A percentile compares a stretch with the other conserved stretches of the same genome.
Evolutionary conservation across 1,140 invertebrate genomes (phyloP).

Genomic region (Tetragonula clypearis): DNA sequence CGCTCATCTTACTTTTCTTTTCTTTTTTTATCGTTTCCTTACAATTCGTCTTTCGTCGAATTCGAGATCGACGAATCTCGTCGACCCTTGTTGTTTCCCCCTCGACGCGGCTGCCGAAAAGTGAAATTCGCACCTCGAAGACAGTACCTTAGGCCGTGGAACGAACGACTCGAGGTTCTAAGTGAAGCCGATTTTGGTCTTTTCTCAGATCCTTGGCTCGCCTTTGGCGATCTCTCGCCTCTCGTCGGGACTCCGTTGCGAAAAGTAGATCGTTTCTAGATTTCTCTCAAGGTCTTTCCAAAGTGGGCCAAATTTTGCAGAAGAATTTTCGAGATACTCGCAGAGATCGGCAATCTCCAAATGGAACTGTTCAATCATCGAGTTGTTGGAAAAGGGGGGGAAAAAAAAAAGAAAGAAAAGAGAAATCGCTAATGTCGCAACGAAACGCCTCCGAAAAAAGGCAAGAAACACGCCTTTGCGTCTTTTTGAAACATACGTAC

Average conservation of each 20-base stretch:
- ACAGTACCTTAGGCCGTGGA: slow-evolving; percentile 62
- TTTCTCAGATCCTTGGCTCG: not conserved
- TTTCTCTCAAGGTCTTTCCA: no score
- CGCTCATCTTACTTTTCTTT: not conserved
- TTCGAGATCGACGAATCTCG: slow-evolving; percentile 2
- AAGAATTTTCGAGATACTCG: not conserved
- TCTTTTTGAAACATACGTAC: slow-evolving; percentile 13
- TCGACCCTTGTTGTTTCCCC: not conserved
- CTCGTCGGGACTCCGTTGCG: slow-evolving; percentile 24
- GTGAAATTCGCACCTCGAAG: slow-evolving; percentile 28
- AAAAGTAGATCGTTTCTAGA: not conserved
- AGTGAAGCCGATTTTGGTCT: slow-evolving; percentile 28
- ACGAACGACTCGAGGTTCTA: slow-evolving; percentile 48
- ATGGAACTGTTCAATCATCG: no score
- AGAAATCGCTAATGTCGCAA: slow-evolving; percentile 8
- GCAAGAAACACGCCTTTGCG: slow-evolving; percentile 42
- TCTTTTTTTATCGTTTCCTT: not conserved
- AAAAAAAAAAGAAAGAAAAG: no score
- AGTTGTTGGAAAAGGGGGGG: no score
- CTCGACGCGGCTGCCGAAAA: not conserved
- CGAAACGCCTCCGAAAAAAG: slow-evolving; percentile 28
- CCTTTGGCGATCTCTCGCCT: slow-evolving; percentile 32
- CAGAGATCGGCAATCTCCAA: not conserved
- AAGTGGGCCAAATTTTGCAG: no score
- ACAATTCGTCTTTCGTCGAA: slow-evolving; percentile 42